Base-by-base conservation (phyloP, 2,113 vertebrate genomes). In the Centropus unirufus region DNA sequence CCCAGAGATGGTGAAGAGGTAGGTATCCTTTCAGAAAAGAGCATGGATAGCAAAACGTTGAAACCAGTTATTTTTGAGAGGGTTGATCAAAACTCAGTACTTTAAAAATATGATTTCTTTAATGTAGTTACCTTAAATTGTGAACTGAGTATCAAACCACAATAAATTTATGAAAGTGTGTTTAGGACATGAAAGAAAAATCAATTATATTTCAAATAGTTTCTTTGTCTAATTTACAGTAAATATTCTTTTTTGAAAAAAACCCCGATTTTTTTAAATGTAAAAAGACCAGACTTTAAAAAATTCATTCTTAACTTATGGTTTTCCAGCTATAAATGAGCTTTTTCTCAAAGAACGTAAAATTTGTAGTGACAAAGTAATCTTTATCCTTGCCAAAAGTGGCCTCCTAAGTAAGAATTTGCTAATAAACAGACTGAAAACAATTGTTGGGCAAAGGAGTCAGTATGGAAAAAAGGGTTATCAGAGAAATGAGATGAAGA, bases 291-390 rank as follows among this genome's bases (percentile, higher is more conserved):
- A 36, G 5, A 20, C 20, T 40, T 89, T 15, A 1, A 69, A 63
- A 69, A 44, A 69, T 23, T 0, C 5, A 9, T 27, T 54, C 8
- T 32, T 44, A 55, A 55, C 5, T 59, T 57, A 18, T 0, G 1
- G 3, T 4, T 84, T 87, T 87, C 61, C 22, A 42, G 30, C 34
- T 34, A 55, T 19, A 79, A 88, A 39, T 57, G 44, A 1, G n/a
- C 7, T 11, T 69, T 88, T 92, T 12, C 12, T 83, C n/a, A 62
- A 59, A 52, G 26, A 77, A 46, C 26, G 69, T 63, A 6, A 3
- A 30, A 9, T 24, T 84, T 73, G 34, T 55, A 69, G 30, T 52
- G 72, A 14, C 12, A 61, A 19, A 55, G 3, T 29, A 78, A 63
- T 55, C 9, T 78, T 92, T 78, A 63, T 36, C 11, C 8, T 68